These are phyloP conservation scores for Sphaeramia orbicularis DNA, from an alignment of 2,797 vertebrate species.

Conservation along the genomic window DNA sequence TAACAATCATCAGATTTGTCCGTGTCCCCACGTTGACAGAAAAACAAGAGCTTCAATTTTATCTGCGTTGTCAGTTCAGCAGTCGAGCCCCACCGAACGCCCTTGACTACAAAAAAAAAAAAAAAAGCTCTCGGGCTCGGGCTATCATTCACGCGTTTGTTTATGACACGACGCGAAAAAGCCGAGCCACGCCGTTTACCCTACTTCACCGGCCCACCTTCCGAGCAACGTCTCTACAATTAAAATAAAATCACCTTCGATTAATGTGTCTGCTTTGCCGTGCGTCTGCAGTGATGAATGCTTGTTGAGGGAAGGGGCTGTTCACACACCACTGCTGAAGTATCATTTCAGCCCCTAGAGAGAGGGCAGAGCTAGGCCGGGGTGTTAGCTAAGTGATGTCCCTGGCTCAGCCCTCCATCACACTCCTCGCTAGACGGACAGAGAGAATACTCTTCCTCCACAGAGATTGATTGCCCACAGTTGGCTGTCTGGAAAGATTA, in stretches of 20 bases:
- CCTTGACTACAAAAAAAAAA: slow-evolving; percentile 67
- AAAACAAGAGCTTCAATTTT: slow-evolving; percentile 78
- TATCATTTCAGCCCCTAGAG: slow-evolving; percentile 64
- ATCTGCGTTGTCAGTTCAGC: slow-evolving; percentile 75
- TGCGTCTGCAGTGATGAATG: slow-evolving; percentile 62
- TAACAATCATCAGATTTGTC: slow-evolving; percentile 86
- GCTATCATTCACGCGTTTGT: slow-evolving; percentile 57
- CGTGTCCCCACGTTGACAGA: slow-evolving; percentile 80
- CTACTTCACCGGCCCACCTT: slow-evolving; percentile 40
- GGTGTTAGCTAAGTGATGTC: slow-evolving; percentile 67
- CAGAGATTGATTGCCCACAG: slow-evolving; percentile 71
- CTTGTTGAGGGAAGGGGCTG: slow-evolving; percentile 24
- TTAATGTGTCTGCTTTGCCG: slow-evolving; percentile 45
- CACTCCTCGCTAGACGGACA: slow-evolving; percentile 73
- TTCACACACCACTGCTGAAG: slow-evolving; percentile 54
- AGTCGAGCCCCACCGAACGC: slow-evolving; percentile 53
- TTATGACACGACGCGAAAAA: slow-evolving; percentile 42
- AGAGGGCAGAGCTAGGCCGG: slow-evolving; percentile 51
- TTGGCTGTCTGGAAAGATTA: slow-evolving; percentile 72
- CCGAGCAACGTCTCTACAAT: slow-evolving; percentile 35
- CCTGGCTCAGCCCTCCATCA: slow-evolving; percentile 74
- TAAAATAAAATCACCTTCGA: slow-evolving; percentile 56
- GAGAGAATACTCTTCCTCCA: slow-evolving; percentile 67
- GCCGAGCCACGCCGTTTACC: slow-evolving; percentile 5
- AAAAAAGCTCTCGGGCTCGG: slow-evolving; percentile 18